These are phyloP conservation scores for Oithona nana DNA, from an alignment of 2,888 invertebrate genomes.

Conservation along the genomic window DNA sequence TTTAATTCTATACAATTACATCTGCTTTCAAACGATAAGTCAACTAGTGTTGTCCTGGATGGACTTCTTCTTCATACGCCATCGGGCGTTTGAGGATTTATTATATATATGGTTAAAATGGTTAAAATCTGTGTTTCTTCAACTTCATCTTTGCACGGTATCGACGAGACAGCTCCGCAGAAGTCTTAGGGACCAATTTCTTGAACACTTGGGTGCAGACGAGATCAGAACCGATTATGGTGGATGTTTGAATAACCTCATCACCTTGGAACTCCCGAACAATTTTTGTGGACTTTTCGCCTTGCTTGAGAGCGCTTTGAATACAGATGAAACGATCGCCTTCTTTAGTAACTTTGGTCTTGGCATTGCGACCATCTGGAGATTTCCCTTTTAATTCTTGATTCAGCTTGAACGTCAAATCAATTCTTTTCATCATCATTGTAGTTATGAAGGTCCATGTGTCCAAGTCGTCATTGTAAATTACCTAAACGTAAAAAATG, in stretches of 20 bases:
- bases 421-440: conserved; percentile 7
- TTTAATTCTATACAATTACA: too few species aligned
- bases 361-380: conserved; percentile 13
- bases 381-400: conserved; percentile 15
- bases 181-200: neutral
- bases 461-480: neutral
- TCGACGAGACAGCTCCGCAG: too few species aligned
- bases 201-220: conserved; percentile 15
- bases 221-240: conserved; percentile 8
- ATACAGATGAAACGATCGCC: conserved; percentile 10
- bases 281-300: conserved; percentile 15
- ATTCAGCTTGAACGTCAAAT: conserved; percentile 14
- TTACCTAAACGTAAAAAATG: conserved; percentile 1
- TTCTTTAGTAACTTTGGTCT: conserved; percentile 9
- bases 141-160: too few species aligned
- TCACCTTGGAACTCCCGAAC: conserved; percentile 14
- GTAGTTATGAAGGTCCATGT: conserved; percentile 15
- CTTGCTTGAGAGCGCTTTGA: conserved; percentile 16
- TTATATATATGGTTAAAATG: too few species aligned
- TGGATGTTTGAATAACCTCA: neutral
- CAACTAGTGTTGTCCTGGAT: too few species aligned
- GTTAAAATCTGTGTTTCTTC: too few species aligned
- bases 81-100: too few species aligned
- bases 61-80: too few species aligned
- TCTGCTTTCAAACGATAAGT: too few species aligned